Conservation (phyloP, 1,140 invertebrate genomes). For the Spodoptera litura region DNA sequence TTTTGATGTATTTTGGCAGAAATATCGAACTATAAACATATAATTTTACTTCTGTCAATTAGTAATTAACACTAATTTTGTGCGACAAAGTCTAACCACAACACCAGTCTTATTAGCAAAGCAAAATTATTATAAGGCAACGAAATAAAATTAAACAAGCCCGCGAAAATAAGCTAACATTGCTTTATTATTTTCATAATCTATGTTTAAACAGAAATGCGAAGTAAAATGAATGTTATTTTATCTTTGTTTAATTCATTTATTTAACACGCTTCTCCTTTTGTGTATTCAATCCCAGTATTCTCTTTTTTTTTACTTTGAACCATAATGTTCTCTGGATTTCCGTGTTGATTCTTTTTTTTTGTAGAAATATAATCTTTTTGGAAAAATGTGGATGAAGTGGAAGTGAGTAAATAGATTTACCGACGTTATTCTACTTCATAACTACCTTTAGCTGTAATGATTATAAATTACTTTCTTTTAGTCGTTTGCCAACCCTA, state of each 20-base stretch:
- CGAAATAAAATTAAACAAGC: background rate
- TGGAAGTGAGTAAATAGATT: too few species aligned
- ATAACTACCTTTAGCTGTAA: background rate
- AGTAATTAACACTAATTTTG: too few species aligned
- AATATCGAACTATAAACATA: too few species aligned
- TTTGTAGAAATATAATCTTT: too few species aligned
- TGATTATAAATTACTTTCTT: background rate
- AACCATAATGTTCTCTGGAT: background rate
- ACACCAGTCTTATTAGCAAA: too few species aligned
- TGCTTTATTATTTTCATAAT: conserved; percentile 8
- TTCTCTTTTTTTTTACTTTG: background rate
- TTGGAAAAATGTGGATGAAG: too few species aligned
- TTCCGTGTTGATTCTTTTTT: background rate
- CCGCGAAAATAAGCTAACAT: background rate
- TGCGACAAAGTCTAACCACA: too few species aligned
- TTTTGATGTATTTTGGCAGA: too few species aligned
- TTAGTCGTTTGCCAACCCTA: conserved; percentile 11
- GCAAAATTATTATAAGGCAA: background rate
- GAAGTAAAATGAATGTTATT: conserved; percentile 4
- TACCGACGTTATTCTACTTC: background rate
- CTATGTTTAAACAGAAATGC: conserved; percentile 11
- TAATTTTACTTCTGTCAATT: background rate
- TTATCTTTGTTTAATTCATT: conserved; percentile 19
- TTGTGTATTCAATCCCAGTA: background rate
- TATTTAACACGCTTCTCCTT: background rate